Percentiles rank a stretch among this genome's conserved stretches.
These are phyloP conservation scores for Leptoclinus maculatus DNA, from an alignment of 2,797 vertebrate species.

Conservation along the genomic window DNA sequence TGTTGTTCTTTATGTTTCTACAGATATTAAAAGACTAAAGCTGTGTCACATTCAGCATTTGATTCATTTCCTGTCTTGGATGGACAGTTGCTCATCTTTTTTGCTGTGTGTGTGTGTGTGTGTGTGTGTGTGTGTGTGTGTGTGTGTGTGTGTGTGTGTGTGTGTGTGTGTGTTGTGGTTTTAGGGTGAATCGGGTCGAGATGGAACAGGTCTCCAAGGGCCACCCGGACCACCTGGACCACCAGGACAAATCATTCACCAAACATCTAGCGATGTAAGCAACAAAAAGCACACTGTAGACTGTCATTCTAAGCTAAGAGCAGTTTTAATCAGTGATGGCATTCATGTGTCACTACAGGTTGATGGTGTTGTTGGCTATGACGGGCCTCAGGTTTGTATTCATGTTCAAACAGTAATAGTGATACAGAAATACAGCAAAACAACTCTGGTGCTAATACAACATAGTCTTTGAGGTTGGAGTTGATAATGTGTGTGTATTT, in stretches of 20 bases:
- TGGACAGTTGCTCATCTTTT: not conserved
- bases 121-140: conserved; percentile 14
- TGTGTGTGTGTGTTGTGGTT: conserved; percentile 43
- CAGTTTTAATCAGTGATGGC: not conserved
- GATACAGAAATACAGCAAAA: not conserved
- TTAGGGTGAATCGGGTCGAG: conserved; percentile 90
- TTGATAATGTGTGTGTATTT: not conserved
- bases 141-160: conserved; percentile 14
- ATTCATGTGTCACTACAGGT: conserved; percentile 54
- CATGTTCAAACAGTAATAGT: not conserved
- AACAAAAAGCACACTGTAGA: not conserved
- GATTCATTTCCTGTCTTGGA: not conserved
- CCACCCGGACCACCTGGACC: conserved; percentile 91
- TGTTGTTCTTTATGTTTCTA: not conserved
- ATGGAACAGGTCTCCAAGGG: conserved; percentile 87
- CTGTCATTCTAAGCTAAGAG: not conserved
- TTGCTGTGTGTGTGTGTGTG: conserved; percentile 5
- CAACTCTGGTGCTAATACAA: not conserved
- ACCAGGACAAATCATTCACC: conserved; percentile 87
- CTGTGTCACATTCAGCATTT: not conserved
- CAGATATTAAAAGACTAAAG: not conserved
- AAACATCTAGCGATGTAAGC: conserved; percentile 73
- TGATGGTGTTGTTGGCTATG: conserved; percentile 51
- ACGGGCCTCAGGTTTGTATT: conserved; percentile 74
- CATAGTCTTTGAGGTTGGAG: not conserved